Evolutionary conservation across 2,888 invertebrate genomes (phyloP), one percentile per base, ranked within the genome.

Genomic region (Atherix ibis): DNA sequence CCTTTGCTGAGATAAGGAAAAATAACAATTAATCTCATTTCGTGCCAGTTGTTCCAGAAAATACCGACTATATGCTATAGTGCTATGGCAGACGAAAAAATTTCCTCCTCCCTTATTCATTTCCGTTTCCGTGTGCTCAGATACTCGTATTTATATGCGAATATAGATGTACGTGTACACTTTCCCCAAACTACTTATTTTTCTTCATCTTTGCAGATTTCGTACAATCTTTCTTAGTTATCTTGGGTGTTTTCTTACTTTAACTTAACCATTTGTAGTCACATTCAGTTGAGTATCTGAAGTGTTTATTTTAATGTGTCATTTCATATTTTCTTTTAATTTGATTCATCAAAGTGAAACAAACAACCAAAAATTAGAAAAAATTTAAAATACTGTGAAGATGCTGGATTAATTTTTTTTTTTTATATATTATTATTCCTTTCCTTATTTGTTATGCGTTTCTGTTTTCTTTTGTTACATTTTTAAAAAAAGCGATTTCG

Each of bases 1-100:
- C n/a, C n/a, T n/a, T n/a, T n/a, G n/a, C n/a, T n/a, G 14, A 27
- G 27, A n/a, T 4, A 33, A 17, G 9, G 27, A 34, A 29, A 29
- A 26, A 30, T 16, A 17, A 30, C 18, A 35, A 35, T 35, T 35
- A 31, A 35, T 35, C 30, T 31, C 35, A 18, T 13, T 31, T n/a
- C 27, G 24, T 25, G 18, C 26, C 31, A 35, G 30, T 35, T 31
- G 30, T 35, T 24, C 31, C 25, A 15, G 31, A 22, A 15, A 35
- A 17, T 30, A 25, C 19, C 30, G 28, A 29, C 30, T 26, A 26
- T 31, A 17, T 18, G 35, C 30, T 31, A 15, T 18, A 24, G 5
- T 25, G 6, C 5, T 19, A 8, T 12, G 13, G 18, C 16, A 10
- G 6, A 13, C n/a, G 24, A 22, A 10, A 13, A 10, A 24, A 24